phyloP scores from a whole-genome alignment of 2,888 invertebrate species.

The Pasiphila rectangulata region DNA sequence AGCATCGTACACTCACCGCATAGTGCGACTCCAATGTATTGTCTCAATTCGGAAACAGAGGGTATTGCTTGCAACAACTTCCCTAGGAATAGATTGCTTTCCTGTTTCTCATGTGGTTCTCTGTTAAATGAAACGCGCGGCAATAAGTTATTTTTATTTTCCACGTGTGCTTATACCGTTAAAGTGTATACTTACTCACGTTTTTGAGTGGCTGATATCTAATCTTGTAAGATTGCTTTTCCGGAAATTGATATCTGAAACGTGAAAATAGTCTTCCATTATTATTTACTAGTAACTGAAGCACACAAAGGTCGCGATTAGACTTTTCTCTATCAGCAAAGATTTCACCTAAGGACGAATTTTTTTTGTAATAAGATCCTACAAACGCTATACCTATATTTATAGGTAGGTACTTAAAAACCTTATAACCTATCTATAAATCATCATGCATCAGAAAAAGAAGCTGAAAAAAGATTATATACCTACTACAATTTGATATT shows the following conservation, averaged over 20 bases:
- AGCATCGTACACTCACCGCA: slow-evolving; percentile 52
- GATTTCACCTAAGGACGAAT: no score
- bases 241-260: slow-evolving; percentile 51
- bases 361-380: no score
- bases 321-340: no score
- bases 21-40: slow-evolving; percentile 58
- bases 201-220: slow-evolving; percentile 60
- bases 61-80: slow-evolving; percentile 44
- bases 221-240: slow-evolving; percentile 45
- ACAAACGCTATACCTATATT: no score
- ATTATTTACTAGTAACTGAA: no score
- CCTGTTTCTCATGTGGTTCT: slow-evolving; percentile 32
- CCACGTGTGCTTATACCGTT: neutral
- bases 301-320: no score
- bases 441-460: no score
- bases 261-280: no score
- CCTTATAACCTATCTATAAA: no score
- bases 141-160: slow-evolving; percentile 13
- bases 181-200: slow-evolving; percentile 70
- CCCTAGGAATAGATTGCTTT: slow-evolving; percentile 33
- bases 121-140: slow-evolving; percentile 23
- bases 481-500: no score
- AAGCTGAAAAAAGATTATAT: no score
- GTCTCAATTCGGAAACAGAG: slow-evolving; percentile 52
- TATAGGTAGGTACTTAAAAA: no score